Conservation (phyloP, 2,113 vertebrate genomes). For the Lanius ludovicianus region DNA sequence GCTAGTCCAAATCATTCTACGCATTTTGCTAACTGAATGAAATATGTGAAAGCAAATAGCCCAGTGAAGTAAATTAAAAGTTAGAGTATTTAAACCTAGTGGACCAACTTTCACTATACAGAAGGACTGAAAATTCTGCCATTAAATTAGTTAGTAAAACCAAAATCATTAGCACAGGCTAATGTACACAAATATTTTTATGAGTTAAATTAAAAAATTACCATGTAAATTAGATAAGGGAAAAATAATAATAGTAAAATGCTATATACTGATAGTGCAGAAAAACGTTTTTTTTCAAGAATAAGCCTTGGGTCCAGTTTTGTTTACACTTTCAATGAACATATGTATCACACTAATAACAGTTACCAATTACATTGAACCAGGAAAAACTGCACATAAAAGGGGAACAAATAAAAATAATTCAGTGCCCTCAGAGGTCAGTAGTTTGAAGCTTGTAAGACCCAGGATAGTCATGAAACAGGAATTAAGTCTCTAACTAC, state of each 20-base stretch:
- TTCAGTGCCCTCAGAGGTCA: not conserved
- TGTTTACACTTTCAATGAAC: not conserved
- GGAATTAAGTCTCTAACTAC: not conserved
- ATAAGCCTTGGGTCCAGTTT: slow-evolving; percentile 1
- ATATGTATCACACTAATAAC: not conserved
- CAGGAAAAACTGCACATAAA: not conserved
- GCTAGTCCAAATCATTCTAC: slow-evolving; percentile 17
- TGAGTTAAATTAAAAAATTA: slow-evolving; percentile 51
- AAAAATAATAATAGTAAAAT: not conserved
- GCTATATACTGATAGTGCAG: not conserved
- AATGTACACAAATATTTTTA: slow-evolving; percentile 18
- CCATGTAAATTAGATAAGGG: not conserved
- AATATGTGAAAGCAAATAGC: slow-evolving; percentile 28
- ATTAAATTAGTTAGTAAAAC: slow-evolving; percentile 40
- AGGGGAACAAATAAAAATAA: not conserved
- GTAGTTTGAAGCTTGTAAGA: not conserved
- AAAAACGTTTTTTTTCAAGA: not conserved
- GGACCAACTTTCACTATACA: not conserved
- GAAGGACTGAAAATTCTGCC: slow-evolving; percentile 4
- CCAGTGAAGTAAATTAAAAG: slow-evolving; percentile 1
- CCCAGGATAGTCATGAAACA: not conserved
- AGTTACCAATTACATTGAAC: not conserved
- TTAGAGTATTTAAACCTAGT: not conserved
- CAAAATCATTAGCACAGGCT: slow-evolving; percentile 4
- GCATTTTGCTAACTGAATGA: slow-evolving; percentile 12